Base-by-base conservation (phyloP, 2,888 invertebrate genomes). In the Fragum sueziense region DNA sequence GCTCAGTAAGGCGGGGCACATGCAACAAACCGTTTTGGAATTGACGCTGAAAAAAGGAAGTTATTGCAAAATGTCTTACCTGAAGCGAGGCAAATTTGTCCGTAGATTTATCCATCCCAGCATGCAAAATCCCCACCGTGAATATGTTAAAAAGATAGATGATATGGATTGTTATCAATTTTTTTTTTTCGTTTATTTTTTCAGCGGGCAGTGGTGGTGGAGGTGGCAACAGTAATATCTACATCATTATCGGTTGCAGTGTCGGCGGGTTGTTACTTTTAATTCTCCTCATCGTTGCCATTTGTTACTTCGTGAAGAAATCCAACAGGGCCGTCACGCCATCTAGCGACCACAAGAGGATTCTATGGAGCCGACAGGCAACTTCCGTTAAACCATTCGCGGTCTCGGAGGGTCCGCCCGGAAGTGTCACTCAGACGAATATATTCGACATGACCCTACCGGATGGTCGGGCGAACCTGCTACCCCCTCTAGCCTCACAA, bases 361-460 rank as follows among this genome's bases (percentile, higher is more conserved):
- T 76, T 0, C 51, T 80, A 25, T 80, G 76, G 76, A 76, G 80
- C 47, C 52, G 80, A 7, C 33, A 34, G 14, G 73, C 68, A 25
- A 74, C 73, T 29, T 57, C 67, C 25, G 80, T 80, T 1, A 47
- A 76, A 29, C 74, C 79, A 11, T 31, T 80, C 1, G 70, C 65
- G n/a, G n/a, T 22, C 22, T 33, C 71, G 2, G 47, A 41, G 3
- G 51, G 20, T 2, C 79, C 79, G 2, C 82, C 82, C 0, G 82
- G 79, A 22, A 76, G 73, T n/a, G 74, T 82, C 3, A 59, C 76
- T 2, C 75, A 83, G 68, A 78, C 80, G 33, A 79, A 82, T 37
- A 71, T 84, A 20, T 84, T 84, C 67, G 80, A 80, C 17, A 65
- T 84, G 61, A 69, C 78, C 1, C 71, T 84, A 2, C 83, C 83